A percentile compares a stretch with the other conserved stretches of the same genome.
Evolutionary conservation across 2,888 invertebrate species (phyloP).

Genomic region (Eurytoma adleriae): DNA sequence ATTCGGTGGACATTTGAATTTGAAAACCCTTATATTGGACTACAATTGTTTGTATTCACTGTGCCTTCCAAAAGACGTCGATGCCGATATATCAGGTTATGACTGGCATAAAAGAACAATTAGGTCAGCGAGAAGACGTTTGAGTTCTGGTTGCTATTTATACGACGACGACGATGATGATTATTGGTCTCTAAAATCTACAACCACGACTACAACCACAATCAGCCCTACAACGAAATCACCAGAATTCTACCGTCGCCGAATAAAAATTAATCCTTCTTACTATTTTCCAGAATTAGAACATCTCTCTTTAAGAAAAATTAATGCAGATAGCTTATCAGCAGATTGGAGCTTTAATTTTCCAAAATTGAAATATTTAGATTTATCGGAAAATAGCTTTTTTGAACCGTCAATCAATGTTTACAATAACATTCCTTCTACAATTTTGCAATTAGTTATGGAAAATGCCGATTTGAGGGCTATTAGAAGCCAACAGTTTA

Average conservation of each 20-base stretch:
- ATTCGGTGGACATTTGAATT: slow-evolving; percentile 6
- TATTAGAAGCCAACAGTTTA: background rate
- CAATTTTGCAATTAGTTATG: slow-evolving; percentile 34
- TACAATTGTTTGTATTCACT: slow-evolving; percentile 21
- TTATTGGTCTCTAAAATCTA: too few relatives aligned
- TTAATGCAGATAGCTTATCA: slow-evolving; percentile 9
- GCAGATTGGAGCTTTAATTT: slow-evolving; percentile 4
- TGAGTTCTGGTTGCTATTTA: background rate
- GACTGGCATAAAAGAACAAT: too few relatives aligned
- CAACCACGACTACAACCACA: too few relatives aligned
- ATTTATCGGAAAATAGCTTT: slow-evolving; percentile 46
- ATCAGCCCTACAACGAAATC: too few relatives aligned
- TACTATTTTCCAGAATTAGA: slow-evolving; percentile 43
- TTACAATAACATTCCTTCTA: slow-evolving; percentile 9
- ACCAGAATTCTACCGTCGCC: background rate
- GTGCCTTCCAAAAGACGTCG: background rate
- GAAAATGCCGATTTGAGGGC: slow-evolving; percentile 1
- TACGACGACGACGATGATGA: too few relatives aligned
- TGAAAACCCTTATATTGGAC: slow-evolving; percentile 47
- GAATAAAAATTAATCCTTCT: background rate
- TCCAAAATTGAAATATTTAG: slow-evolving; percentile 44
- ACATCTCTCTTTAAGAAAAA: slow-evolving; percentile 38
- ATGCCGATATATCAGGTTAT: background rate
- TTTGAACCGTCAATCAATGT: background rate
- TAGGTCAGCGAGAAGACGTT: background rate